phyloP scores from a whole-genome alignment of 2,113 vertebrate species.

The Cyprinodon brontotheroides region DNA sequence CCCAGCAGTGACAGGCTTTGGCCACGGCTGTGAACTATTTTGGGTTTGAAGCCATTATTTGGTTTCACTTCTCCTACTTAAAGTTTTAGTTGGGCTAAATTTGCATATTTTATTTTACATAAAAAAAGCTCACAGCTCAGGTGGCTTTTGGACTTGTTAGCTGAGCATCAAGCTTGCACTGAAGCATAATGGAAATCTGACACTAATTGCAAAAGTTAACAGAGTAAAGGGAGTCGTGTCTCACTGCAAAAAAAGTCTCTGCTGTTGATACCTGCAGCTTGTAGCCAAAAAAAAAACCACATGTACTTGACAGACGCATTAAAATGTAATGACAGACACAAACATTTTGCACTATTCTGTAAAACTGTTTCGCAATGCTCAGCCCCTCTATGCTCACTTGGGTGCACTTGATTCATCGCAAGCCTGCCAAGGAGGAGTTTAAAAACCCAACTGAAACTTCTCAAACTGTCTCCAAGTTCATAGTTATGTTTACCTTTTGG shows the following conservation, averaged over 20 bases:
- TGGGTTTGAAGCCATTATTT: slow-evolving; percentile 26
- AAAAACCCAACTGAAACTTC: slow-evolving; percentile 40
- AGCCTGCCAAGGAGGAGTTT: slow-evolving; percentile 53
- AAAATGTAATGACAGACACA: slow-evolving; percentile 71
- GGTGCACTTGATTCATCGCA: slow-evolving; percentile 54
- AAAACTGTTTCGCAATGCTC: slow-evolving; percentile 73
- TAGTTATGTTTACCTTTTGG: slow-evolving; percentile 14
- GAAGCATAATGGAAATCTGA: slow-evolving; percentile 65
- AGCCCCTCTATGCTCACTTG: slow-evolving; percentile 47
- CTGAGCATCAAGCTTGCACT: slow-evolving; percentile 25
- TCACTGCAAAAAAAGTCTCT: slow-evolving; percentile 43
- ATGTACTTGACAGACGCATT: slow-evolving; percentile 12
- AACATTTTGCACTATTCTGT: slow-evolving; percentile 70
- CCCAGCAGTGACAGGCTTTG: background rate
- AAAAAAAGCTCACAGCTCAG: slow-evolving; percentile 48
- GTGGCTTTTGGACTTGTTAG: slow-evolving; percentile 28
- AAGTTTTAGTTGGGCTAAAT: slow-evolving; percentile 11
- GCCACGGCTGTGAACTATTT: slow-evolving; percentile 38
- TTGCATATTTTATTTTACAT: slow-evolving; percentile 49
- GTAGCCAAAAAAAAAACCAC: slow-evolving; percentile 7
- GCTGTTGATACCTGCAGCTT: slow-evolving; percentile 52
- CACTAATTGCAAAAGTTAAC: slow-evolving; percentile 55
- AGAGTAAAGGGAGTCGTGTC: slow-evolving; percentile 35
- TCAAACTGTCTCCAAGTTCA: slow-evolving; percentile 3
- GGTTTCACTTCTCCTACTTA: slow-evolving; percentile 60